Evolutionary conservation across 23 tunicate genomes (phyloP).

Genomic region (Halocynthia roretzi): DNA sequence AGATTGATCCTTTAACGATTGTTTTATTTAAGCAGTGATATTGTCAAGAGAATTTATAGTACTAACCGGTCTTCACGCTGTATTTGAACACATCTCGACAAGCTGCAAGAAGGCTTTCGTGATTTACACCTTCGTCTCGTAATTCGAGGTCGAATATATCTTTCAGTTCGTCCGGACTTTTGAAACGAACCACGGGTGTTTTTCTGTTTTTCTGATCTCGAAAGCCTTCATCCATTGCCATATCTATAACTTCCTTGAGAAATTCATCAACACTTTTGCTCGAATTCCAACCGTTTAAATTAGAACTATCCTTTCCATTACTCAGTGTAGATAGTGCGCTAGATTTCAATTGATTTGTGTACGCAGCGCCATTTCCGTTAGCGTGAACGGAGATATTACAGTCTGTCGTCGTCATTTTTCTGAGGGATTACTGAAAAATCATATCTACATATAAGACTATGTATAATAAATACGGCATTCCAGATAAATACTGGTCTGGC

Average conservation of each 20-base stretch:
- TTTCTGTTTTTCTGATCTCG: constrained; percentile 14
- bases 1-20: too few species aligned
- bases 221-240: constrained; percentile 40
- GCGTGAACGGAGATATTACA: too few species aligned
- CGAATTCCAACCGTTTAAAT: neutral
- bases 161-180: constrained; percentile 42
- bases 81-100: constrained; percentile 35
- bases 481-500: too few species aligned
- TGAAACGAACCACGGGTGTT: constrained; percentile 38
- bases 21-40: neutral
- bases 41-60: neutral
- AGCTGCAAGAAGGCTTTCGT: constrained; percentile 24
- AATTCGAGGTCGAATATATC: constrained; percentile 29
- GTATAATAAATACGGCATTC: too few species aligned
- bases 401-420: too few species aligned
- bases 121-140: constrained; percentile 27
- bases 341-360: too few species aligned
- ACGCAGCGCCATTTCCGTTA: too few species aligned
- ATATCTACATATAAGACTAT: too few species aligned
- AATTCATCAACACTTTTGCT: constrained; percentile 22
- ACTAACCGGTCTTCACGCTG: constrained; percentile 72
- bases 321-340: too few species aligned
- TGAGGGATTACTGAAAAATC: too few species aligned
- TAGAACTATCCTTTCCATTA: neutral
- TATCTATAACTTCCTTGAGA: constrained; percentile 25